These are phyloP conservation scores for Dinoponera quadriceps DNA, from an alignment of 1,140 invertebrate genomes.

Conservation along the genomic window DNA sequence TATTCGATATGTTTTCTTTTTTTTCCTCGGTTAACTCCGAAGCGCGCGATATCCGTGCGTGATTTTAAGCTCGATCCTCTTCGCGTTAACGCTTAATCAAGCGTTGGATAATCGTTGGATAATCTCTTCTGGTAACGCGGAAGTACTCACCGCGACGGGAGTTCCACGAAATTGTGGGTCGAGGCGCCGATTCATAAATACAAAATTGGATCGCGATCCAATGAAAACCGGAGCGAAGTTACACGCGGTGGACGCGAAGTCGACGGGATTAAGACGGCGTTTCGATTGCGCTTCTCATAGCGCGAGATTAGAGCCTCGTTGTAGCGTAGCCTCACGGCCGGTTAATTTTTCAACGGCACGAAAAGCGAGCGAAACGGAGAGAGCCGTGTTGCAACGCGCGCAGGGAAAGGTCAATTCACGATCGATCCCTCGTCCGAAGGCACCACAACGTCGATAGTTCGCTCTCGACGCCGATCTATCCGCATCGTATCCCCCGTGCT, in stretches of 20 bases:
- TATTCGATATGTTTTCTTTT: neutral
- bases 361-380: slow-evolving; percentile 25
- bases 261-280: slow-evolving; percentile 33
- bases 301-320: slow-evolving; percentile 38
- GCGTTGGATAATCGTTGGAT: too few species aligned
- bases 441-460: slow-evolving; percentile 1
- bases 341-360: slow-evolving; percentile 46
- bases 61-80: too few species aligned
- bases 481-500: too few species aligned
- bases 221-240: slow-evolving; percentile 11
- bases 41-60: too few species aligned
- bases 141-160: neutral
- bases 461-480: neutral
- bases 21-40: neutral
- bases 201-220: slow-evolving; percentile 11
- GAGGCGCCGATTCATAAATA: neutral
- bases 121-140: neutral
- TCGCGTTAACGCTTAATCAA: too few species aligned
- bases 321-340: neutral
- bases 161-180: neutral
- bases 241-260: neutral
- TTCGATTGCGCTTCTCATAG: slow-evolving; percentile 23
- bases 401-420: slow-evolving; percentile 44
- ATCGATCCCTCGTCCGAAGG: slow-evolving; percentile 22
- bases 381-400: slow-evolving; percentile 9